These are phyloP conservation scores for Aleiodes sp. DNA, from an alignment of 1,140 invertebrate genomes.

Conservation along the genomic window DNA sequence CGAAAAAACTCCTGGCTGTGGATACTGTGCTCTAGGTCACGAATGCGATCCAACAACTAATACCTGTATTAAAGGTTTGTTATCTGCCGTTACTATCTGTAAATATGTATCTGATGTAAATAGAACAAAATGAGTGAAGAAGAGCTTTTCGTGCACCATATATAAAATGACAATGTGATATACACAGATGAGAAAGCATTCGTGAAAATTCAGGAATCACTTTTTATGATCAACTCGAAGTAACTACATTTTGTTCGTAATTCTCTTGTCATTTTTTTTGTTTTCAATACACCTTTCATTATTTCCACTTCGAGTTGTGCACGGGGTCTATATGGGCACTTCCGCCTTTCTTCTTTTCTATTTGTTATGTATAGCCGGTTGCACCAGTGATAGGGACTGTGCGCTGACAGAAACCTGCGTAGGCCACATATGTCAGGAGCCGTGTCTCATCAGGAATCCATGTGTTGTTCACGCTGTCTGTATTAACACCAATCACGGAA, in stretches of 20 bases:
- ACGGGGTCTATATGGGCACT: conserved; percentile 62
- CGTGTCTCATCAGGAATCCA: conserved; percentile 82
- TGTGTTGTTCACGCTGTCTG: conserved; percentile 87
- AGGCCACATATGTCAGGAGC: conserved; percentile 80
- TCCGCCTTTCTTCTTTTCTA: conserved; percentile 63
- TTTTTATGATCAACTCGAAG: conserved; percentile 14
- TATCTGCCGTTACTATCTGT: conserved; percentile 34
- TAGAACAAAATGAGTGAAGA: conserved; percentile 36
- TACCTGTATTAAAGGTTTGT: conserved; percentile 79
- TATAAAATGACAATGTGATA: conserved; percentile 1
- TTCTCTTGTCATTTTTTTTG: not conserved
- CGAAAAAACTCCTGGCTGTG: conserved; percentile 66
- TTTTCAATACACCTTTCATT: conserved; percentile 15
- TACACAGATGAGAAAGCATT: conserved; percentile 16
- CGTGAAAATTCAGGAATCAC: not conserved
- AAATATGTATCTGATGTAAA: conserved; percentile 59
- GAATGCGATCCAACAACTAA: conserved; percentile 79
- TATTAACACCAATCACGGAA: conserved; percentile 86
- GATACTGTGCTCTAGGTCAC: conserved; percentile 78
- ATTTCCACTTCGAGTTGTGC: conserved; percentile 43
- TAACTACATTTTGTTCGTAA: not conserved
- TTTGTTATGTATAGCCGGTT: conserved; percentile 72
- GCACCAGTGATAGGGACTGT: conserved; percentile 83
- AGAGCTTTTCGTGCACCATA: not conserved
- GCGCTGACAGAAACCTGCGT: conserved; percentile 83